Base-by-base conservation (phyloP, 2,888 invertebrate genomes). In the Drosophila mayaguana region DNA sequence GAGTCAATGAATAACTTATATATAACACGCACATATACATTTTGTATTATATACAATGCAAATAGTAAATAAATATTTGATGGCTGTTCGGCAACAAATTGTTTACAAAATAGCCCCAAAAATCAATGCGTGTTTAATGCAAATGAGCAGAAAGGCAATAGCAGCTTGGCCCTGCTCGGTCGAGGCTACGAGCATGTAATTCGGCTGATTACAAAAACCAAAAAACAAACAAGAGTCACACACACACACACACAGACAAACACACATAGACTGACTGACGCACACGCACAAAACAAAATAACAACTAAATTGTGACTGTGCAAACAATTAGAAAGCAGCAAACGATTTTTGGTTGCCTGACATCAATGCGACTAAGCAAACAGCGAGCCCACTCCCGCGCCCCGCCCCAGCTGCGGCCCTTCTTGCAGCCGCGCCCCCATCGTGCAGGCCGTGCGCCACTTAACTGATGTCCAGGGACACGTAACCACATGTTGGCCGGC, bases 161-260 rank as follows among this genome's bases (percentile, higher is more conserved):
- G 6, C 63, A 51, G 50, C 43, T 25, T 64, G 54, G 14, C n/a
- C 22, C 11, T 32, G 38, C 20, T 22, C 20, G 42, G 9, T 25
- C 8, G 45, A 16, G 3, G 61, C 53, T 18, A 53, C 62, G 70
- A 63, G 72, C 76, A 74, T 82, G 84, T 78, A 82, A 83, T 76
- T 73, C 40, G 72, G 72, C 78, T 78, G 72, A 82, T 82, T 78
- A 82, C 62, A 25, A 53, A 51, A 76, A 63, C 62, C 57, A 56
- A 66, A 75, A 43, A 68, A 60, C 57, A 53, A 62, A 69, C 69
- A 68, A 32, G 18, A 18, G 12, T 2, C 38, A 43, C 48, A 48
- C 50, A 32, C 48, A 32, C 48, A 12, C 50, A 18, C 32, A 12
- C 28, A 50, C n/a, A 48, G 28, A 3, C 50, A 32, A 28, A 32